A percentile compares a stretch with the other conserved stretches of the same genome.
Conservation (phyloP, 2,888 invertebrate genomes). For the Escarpia spicata region DNA sequence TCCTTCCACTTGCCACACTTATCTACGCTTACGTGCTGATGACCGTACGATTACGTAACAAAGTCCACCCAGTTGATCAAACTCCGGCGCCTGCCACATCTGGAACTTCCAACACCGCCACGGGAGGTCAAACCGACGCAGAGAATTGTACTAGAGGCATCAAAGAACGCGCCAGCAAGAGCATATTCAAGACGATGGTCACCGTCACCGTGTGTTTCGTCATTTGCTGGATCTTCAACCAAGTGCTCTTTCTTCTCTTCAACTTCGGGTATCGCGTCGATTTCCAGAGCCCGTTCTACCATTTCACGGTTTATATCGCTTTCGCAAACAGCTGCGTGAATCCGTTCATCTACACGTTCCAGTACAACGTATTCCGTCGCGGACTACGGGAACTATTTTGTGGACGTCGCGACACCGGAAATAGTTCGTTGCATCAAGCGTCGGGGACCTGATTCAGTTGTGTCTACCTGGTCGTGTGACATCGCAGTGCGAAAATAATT, state of each 20-base stretch:
- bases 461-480: not conserved
- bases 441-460: not conserved
- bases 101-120: not conserved
- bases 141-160: not conserved
- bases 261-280: not conserved
- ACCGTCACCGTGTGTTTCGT: not conserved
- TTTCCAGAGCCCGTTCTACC: not conserved
- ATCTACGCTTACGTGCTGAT: not conserved
- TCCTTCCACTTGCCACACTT: not conserved
- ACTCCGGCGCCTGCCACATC: not conserved
- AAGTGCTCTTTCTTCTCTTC: not conserved
- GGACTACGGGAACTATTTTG: not conserved
- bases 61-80: not conserved
- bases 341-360: not conserved
- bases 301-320: not conserved
- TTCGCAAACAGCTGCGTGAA: not conserved
- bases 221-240: not conserved
- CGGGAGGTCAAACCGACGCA: not conserved
- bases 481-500: no score
- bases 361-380: not conserved
- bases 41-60: not conserved
- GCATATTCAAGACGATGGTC: slow-evolving; percentile 16
- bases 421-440: not conserved
- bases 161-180: slow-evolving; percentile 13
- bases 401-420: not conserved